Evolutionary conservation across 2,797 vertebrate species (phyloP).

Genomic region (Natrix natrix): DNA sequence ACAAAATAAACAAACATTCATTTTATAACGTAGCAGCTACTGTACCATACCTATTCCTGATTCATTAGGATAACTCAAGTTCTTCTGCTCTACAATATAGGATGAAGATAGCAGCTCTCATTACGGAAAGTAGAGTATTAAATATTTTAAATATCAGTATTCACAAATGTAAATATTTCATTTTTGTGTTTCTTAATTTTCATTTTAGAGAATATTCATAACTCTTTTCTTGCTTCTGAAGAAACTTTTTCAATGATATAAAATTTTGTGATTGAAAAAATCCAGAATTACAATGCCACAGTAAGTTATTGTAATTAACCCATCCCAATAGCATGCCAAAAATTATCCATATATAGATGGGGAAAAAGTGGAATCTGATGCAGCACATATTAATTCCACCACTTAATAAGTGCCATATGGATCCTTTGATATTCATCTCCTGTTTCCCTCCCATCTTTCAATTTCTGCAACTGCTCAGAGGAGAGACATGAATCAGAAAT

Average conservation of each 20-base stretch:
- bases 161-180: neutral
- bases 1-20: neutral
- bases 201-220: neutral
- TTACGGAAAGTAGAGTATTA: neutral
- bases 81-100: neutral
- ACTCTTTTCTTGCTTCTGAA: neutral
- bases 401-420: neutral
- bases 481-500: neutral
- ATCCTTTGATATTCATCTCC: neutral
- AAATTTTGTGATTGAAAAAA: neutral
- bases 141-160: neutral
- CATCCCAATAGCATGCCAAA: neutral
- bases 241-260: neutral
- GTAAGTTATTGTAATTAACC: neutral
- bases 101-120: neutral
- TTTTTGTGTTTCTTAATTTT: neutral
- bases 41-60: neutral
- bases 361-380: neutral
- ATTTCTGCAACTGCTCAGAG: slow-evolving; percentile 2
- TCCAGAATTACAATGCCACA: neutral
- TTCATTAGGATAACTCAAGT: neutral
- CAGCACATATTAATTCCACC: neutral
- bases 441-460: neutral
- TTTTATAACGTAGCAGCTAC: neutral
- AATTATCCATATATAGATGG: neutral